Base-by-base conservation (phyloP, 2,797 vertebrate genomes). In the Glossophaga mutica region DNA sequence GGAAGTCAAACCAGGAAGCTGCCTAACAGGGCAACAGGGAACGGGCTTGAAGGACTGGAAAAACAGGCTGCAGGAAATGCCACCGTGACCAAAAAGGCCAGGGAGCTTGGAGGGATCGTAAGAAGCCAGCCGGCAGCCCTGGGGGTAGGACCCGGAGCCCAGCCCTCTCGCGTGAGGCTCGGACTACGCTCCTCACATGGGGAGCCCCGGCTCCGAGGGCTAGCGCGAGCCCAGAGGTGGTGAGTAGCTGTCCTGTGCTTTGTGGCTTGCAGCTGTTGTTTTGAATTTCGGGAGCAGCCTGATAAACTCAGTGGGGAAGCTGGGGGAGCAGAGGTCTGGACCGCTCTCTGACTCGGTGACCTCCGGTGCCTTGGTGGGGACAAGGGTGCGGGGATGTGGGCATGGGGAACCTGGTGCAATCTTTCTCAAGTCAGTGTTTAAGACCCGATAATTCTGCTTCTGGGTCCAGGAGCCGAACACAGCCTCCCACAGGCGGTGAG, bases 141-240 rank as follows among this genome's bases (percentile, higher is more conserved):
- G 39, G 70, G 55, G 37, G 48, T 9, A 48, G 44, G 82, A 32
- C 6, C 7, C 4, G 59, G n/a, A 32, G 26, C 39, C 74, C 9
- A 21, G 10, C 92, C 62, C 8, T 22, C 6, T 8, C 14, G 15
- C 16, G 48, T 44, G 44, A 3, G 39, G 48, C 81, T n/a, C 32
- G 26, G 32, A 6, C 12, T 18, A 8, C 0, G 21, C 15, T n/a
- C 57, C 79, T 55, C 48, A 6, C 50, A 11, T 0, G 0, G 37
- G 26, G 67, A 21, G n/a, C 16, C 42, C 73, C 9, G 21, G 18
- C 19, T 4, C 14, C 24, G 3, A 6, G 57, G 26, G 29, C 32
- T 4, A 11, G 5, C 3, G 0, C 0, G 3, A 24, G 74, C 18
- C 32, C 3, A 9, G 15, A 46, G 29, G 15, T 1, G 74, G 81